Percentiles rank a stretch among this genome's conserved stretches.
Evolutionary conservation across 2,797 vertebrate species (phyloP).

Genomic region (Apogon hyalosoma): DNA sequence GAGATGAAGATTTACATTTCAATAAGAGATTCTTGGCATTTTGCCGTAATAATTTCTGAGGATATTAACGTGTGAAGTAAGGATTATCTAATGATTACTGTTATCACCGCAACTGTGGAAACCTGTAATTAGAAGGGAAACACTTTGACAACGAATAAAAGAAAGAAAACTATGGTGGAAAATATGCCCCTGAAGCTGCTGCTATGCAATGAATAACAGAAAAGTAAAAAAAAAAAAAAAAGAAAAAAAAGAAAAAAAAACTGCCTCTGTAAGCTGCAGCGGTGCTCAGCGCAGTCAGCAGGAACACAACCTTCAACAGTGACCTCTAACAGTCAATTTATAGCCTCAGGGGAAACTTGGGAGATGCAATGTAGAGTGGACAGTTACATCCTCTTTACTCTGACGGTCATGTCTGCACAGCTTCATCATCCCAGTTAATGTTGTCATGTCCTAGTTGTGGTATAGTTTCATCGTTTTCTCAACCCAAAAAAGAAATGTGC

Average conservation of each 20-base stretch:
- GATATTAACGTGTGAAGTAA: slow-evolving; percentile 30
- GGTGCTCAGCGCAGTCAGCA: slow-evolving; percentile 62
- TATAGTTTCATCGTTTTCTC: slow-evolving; percentile 7
- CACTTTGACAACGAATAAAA: slow-evolving; percentile 5
- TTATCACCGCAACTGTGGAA: slow-evolving; percentile 41
- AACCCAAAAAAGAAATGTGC: slow-evolving; percentile 1
- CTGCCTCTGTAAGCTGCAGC: slow-evolving; percentile 58
- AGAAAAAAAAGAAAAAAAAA: slow-evolving; percentile 44
- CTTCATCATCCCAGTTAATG: slow-evolving; percentile 9
- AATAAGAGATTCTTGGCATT: slow-evolving; percentile 52
- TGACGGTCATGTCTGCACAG: slow-evolving; percentile 7
- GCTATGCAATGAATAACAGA: slow-evolving; percentile 39
- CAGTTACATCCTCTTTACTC: slow-evolving; percentile 19
- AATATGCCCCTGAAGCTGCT: slow-evolving; percentile 23
- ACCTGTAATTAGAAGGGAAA: slow-evolving; percentile 18
- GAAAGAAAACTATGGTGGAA: slow-evolving; percentile 26
- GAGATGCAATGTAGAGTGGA: slow-evolving; percentile 41
- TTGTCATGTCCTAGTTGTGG: neutral
- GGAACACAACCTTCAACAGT: slow-evolving; percentile 56
- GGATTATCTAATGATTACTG: slow-evolving; percentile 45
- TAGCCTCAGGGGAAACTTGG: slow-evolving; percentile 41
- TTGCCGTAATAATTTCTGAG: slow-evolving; percentile 19
- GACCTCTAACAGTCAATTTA: slow-evolving; percentile 58
- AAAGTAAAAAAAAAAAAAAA: slow-evolving; percentile 41
- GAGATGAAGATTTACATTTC: slow-evolving; percentile 40